phyloP scores from a whole-genome alignment of 2,797 vertebrate species.

The Anguilla pacifica region DNA sequence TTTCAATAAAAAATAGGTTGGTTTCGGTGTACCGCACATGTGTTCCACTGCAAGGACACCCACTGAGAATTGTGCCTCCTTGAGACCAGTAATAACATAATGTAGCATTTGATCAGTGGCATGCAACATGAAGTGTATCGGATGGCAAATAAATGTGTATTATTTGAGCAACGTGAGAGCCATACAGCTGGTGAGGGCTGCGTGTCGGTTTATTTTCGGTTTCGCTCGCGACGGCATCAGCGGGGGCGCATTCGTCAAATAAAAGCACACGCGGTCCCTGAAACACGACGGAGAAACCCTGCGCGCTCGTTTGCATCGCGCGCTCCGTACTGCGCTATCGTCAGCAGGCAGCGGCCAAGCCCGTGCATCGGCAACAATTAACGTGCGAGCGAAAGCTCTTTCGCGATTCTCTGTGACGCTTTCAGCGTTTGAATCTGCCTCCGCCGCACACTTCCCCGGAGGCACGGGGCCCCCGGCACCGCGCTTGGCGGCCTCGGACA shows the following conservation, averaged over 20 bases:
- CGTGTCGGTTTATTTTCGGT: not conserved
- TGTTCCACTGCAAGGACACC: not conserved
- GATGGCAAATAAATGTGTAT: not conserved
- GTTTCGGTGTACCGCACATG: not conserved
- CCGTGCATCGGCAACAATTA: conserved; percentile 36
- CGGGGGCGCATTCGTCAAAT: not conserved
- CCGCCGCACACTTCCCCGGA: not conserved
- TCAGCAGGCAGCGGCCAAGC: conserved; percentile 7
- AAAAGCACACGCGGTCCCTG: not conserved
- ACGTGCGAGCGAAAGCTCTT: conserved; percentile 30
- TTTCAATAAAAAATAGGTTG: conserved; percentile 11
- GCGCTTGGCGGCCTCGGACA: not conserved
- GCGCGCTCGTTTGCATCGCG: no score
- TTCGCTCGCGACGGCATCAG: not conserved
- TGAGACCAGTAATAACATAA: not conserved
- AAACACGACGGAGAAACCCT: not conserved
- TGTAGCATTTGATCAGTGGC: not conserved
- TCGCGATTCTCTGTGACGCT: conserved; percentile 12
- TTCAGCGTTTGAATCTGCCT: not conserved
- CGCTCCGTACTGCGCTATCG: conserved; percentile 15
- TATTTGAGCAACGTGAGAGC: not conserved
- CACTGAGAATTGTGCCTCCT: not conserved
- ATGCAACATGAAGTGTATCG: not conserved
- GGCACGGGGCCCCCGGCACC: not conserved
- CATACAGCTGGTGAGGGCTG: not conserved